These are phyloP conservation scores for Artemisiospiza belli DNA, from an alignment of 2,113 vertebrate genomes.

Conservation along the genomic window DNA sequence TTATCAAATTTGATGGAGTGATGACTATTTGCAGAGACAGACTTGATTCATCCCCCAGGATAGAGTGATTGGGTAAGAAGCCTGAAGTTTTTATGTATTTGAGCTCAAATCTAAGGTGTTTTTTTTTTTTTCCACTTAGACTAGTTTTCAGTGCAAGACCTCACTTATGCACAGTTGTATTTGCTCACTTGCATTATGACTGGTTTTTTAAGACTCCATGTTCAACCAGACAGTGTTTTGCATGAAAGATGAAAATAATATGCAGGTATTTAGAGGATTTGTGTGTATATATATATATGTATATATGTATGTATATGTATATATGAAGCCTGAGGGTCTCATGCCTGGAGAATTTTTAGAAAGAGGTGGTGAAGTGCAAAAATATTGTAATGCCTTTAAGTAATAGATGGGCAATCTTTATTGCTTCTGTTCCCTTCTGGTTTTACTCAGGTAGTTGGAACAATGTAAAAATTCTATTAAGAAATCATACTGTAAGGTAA, in stretches of 20 bases:
- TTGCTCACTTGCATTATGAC: neutral
- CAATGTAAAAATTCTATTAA: neutral
- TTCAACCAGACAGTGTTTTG: neutral
- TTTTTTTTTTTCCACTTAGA: neutral
- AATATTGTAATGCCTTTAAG: neutral
- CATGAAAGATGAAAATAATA: neutral
- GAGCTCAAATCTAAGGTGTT: neutral
- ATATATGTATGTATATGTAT: no score
- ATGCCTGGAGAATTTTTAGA: neutral
- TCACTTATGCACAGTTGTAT: neutral
- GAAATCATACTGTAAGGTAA: neutral
- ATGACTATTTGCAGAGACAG: neutral
- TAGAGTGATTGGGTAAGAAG: neutral
- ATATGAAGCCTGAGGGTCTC: neutral
- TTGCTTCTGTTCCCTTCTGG: neutral
- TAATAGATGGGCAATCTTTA: neutral
- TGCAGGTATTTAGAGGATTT: neutral
- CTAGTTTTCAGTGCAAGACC: neutral
- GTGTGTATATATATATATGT: no score
- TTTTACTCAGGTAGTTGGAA: neutral
- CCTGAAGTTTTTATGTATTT: neutral
- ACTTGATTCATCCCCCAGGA: neutral
- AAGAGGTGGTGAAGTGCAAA: neutral
- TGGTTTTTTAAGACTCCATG: neutral
- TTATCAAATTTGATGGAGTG: neutral